Percentiles rank a stretch among this genome's conserved stretches.
These are phyloP conservation scores for Agrotis segetum DNA, from an alignment of 2,888 invertebrate species.

Conservation along the genomic window DNA sequence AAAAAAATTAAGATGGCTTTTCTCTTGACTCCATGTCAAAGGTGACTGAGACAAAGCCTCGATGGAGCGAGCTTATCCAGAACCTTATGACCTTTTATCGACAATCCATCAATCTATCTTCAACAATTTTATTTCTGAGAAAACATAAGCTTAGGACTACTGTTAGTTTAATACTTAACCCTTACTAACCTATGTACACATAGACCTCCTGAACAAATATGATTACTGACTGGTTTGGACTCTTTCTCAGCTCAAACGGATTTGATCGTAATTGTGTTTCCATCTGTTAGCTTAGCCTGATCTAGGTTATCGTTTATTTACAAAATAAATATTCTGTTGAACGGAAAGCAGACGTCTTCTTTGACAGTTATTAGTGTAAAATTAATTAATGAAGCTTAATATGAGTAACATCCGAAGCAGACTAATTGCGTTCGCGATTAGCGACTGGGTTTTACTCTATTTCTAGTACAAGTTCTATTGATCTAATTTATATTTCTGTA, in stretches of 20 bases:
- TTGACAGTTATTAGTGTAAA: constrained; percentile 25
- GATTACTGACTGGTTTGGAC: constrained; percentile 21
- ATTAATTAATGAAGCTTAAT: constrained; percentile 31
- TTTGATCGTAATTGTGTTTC: constrained; percentile 14
- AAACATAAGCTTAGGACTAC: background rate
- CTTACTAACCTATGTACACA: constrained; percentile 8
- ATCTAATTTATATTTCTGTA: too few species aligned
- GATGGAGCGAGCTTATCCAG: too few species aligned
- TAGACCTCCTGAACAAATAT: constrained; percentile 30
- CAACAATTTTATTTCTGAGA: too few species aligned
- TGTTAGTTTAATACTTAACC: constrained; percentile 30
- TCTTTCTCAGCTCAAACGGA: constrained; percentile 16
- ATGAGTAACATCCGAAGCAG: background rate
- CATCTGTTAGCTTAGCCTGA: constrained; percentile 7
- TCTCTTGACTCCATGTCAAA: too few species aligned
- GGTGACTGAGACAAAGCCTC: too few species aligned
- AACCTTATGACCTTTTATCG: too few species aligned
- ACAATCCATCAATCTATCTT: too few species aligned
- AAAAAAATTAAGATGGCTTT: too few species aligned
- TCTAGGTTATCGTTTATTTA: constrained; percentile 23
- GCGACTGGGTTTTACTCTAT: background rate
- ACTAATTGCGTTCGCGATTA: background rate
- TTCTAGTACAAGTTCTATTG: too few species aligned
- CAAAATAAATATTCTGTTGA: constrained; percentile 6
- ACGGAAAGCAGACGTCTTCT: constrained; percentile 2